Conservation (phyloP, 2,113 vertebrate species). For the Calyptomena viridis region DNA sequence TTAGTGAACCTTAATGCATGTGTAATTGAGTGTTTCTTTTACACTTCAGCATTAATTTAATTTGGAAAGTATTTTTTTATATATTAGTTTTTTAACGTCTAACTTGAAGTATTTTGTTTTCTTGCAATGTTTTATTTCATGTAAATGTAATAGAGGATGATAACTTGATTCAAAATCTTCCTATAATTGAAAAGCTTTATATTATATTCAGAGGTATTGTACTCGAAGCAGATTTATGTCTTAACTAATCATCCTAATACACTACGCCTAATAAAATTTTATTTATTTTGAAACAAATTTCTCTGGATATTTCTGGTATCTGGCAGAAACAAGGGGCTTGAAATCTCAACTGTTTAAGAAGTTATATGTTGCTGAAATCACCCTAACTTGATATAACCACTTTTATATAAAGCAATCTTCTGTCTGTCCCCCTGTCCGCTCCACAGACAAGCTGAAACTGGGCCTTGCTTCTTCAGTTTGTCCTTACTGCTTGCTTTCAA, state of each 20-base stretch:
- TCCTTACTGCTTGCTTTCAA: not conserved
- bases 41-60: not conserved
- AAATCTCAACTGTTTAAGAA: not conserved
- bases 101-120: constrained; percentile 67
- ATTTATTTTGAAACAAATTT: constrained; percentile 18
- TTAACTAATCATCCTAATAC: constrained; percentile 68
- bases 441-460: not conserved
- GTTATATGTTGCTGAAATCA: constrained; percentile 45
- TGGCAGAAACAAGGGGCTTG: constrained; percentile 29
- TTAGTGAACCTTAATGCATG: not conserved
- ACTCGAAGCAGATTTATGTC: constrained; percentile 50
- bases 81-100: not conserved
- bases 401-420: not conserved
- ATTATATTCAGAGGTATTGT: no score
- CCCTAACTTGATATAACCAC: not conserved
- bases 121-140: constrained; percentile 72
- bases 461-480: not conserved
- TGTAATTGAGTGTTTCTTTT: not conserved
- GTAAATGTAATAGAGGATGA: constrained; percentile 84
- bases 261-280: constrained; percentile 26
- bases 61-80: not conserved
- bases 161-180: constrained; percentile 85
- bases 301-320: constrained; percentile 36
- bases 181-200: constrained; percentile 87
- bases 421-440: not conserved